phyloP scores from a whole-genome alignment of 2,113 vertebrate species.

The Dryoscopus gambensis region DNA sequence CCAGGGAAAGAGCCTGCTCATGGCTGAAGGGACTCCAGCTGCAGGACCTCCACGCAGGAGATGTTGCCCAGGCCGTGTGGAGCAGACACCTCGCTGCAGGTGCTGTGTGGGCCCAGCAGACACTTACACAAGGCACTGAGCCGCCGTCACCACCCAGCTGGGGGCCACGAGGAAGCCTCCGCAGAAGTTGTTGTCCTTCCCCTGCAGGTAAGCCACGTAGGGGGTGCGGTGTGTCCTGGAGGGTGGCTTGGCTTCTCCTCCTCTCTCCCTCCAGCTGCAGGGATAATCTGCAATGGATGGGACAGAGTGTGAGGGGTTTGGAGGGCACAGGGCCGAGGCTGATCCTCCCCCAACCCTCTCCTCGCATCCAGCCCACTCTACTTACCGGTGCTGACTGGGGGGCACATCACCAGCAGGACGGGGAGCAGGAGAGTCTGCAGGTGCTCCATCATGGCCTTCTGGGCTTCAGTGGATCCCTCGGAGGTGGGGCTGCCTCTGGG shows the following conservation, averaged over 20 bases:
- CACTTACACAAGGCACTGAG: constrained; percentile 46
- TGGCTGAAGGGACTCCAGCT: fast-evolving
- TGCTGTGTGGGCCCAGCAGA: fast-evolving
- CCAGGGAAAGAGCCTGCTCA: neutral
- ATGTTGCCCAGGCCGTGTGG: fast-evolving
- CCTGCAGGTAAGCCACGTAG: constrained; percentile 8
- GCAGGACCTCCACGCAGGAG: fast-evolving
- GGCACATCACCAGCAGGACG: neutral
- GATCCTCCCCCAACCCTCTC: neutral
- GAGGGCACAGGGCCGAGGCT: neutral
- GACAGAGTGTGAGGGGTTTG: fast-evolving
- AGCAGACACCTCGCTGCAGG: fast-evolving
- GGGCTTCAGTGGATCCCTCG: neutral
- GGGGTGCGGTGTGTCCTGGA: neutral
- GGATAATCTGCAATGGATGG: neutral
- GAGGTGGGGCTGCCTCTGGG: neutral
- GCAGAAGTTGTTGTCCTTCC: neutral
- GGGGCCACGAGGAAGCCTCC: constrained; percentile 45
- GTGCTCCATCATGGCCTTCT: neutral
- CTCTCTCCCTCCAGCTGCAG: neutral
- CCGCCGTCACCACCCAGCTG: constrained; percentile 47
- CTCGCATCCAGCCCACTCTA: fast-evolving
- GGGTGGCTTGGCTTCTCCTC: neutral
- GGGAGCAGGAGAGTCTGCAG: neutral
- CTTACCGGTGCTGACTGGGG: neutral